Conservation (phyloP, 37 sponge, comb jelly and placozoan species). For the Mnemiopsis leidyi region DNA sequence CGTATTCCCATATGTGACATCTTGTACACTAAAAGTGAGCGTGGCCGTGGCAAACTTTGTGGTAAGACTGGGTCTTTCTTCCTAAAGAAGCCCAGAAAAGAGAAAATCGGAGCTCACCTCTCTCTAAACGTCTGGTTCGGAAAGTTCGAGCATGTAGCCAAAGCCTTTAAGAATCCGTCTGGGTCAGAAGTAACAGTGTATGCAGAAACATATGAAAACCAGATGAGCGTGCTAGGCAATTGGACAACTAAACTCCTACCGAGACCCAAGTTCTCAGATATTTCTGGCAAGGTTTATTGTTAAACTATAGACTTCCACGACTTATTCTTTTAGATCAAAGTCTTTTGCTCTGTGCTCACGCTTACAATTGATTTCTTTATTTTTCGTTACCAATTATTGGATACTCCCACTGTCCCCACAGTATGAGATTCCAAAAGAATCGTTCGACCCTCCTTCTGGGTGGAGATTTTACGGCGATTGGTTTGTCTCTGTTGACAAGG, state of each 20-base stretch:
- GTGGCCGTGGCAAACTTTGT: neutral
- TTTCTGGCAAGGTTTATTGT: constrained; percentile 38
- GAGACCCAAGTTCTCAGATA: constrained; percentile 36
- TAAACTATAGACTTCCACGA: no score
- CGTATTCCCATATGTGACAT: constrained; percentile 36
- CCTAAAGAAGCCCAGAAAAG: constrained; percentile 48
- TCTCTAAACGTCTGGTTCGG: constrained; percentile 51
- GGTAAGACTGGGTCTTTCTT: constrained; percentile 26
- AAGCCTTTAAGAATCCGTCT: neutral
- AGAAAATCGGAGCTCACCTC: constrained; percentile 51
- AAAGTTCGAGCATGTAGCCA: constrained; percentile 58
- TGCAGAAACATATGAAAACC: constrained; percentile 54
- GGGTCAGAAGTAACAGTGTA: constrained; percentile 56
- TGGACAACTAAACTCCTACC: constrained; percentile 32
- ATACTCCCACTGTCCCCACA: no score
- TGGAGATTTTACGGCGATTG: constrained; percentile 57
- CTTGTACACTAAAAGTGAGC: constrained; percentile 6
- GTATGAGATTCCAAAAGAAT: constrained; percentile 55
- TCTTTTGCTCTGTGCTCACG: no score
- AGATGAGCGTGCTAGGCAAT: constrained; percentile 23
- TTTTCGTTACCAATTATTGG: no score
- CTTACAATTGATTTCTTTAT: no score
- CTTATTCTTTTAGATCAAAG: no score
- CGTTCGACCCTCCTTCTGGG: constrained; percentile 1
- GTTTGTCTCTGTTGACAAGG: neutral